phyloP scores from a whole-genome alignment of 2,888 invertebrate species.

The Ptychoptera contaminata region DNA sequence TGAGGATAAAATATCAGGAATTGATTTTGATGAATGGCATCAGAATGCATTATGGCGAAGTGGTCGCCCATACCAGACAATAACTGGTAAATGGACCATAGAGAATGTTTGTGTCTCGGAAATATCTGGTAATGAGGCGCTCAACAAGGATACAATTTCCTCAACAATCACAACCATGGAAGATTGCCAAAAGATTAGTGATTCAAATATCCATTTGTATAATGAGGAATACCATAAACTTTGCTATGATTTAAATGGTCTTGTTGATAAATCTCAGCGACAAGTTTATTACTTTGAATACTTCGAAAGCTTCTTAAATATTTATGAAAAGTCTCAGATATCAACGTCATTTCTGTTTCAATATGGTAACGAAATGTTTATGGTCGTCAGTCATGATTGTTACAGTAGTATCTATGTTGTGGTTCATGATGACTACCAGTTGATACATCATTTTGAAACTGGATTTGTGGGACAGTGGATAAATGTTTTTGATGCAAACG shows the following conservation, averaged over 20 bases:
- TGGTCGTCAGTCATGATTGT: conserved; percentile 29
- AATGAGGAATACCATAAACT: conserved; percentile 16
- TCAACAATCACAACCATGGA: conserved; percentile 16
- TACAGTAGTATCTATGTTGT: conserved; percentile 30
- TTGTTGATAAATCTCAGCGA: conserved; percentile 19
- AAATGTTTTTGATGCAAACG: conserved; percentile 18
- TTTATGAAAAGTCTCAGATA: conserved; percentile 6
- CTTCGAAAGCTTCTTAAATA: conserved; percentile 27
- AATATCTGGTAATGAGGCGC: conserved; percentile 19
- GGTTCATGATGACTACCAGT: conserved; percentile 17
- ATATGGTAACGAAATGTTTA: conserved; percentile 9
- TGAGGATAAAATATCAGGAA: conserved; percentile 21
- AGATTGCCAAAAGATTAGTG: conserved; percentile 11
- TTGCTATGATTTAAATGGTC: conserved; percentile 21
- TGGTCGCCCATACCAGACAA: conserved; percentile 23
- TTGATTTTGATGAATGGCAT: conserved; percentile 32
- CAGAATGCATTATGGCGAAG: conserved; percentile 22
- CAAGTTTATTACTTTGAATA: conserved; percentile 34
- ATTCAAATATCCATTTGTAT: conserved; percentile 17
- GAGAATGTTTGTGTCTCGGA: conserved; percentile 26
- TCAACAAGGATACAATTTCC: conserved; percentile 19
- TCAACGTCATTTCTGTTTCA: conserved; percentile 10
- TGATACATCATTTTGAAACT: conserved; percentile 23
- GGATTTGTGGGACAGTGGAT: conserved; percentile 34
- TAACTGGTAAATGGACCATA: conserved; percentile 34